Base-by-base conservation (phyloP, 23 tunicate genomes). In the Ascidia mentula region DNA sequence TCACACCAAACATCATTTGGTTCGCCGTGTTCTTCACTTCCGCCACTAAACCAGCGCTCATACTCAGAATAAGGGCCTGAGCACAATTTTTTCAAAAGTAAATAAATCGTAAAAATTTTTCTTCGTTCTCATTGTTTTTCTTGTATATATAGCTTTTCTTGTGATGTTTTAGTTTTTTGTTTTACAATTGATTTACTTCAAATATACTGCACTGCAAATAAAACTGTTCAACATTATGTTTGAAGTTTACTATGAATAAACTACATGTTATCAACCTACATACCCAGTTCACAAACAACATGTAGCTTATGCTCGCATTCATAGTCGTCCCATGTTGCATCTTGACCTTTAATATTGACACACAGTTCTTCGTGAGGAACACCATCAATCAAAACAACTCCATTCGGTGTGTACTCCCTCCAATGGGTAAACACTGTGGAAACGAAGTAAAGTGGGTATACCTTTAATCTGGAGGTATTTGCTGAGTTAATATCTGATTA, bases 21-120 rank as follows among this genome's bases (percentile, higher is more conserved):
- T 36, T 88, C 93, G 0, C 87, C 31, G 12, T 38, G 77, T 28
- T 24, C 74, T 3, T 20, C 22, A 46, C 82, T 65, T 17, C 96
- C 96, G n/a, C 96, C 90, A 75, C 46, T 18, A 80, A 75, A 86
- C 96, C 96, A 90, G 32, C 89, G 81, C 60, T 90, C 96, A 80
- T 84, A 90, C n/a, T n/a, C n/a, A 36, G 89, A 85, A 76, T 22
- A 85, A 4, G 96, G 89, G n/a, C 96, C 96, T 90, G 40, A 7
- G 69, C 76, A 13, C 24, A 26, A 28, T 18, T 17, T 0, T n/a
- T n/a, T n/a, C n/a, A n/a, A n/a, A n/a, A n/a, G n/a, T n/a, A n/a
- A n/a, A n/a, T n/a, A n/a, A 24, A 75, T 20, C n/a, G 22, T 45
- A 0, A 34, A n/a, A 59, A 18, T 78, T 8, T n/a, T n/a, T n/a